Percentiles rank a stretch among this genome's conserved stretches.
These are phyloP conservation scores for Pyrocephalus nanus DNA, from an alignment of 2,797 vertebrate genomes.

Conservation along the genomic window DNA sequence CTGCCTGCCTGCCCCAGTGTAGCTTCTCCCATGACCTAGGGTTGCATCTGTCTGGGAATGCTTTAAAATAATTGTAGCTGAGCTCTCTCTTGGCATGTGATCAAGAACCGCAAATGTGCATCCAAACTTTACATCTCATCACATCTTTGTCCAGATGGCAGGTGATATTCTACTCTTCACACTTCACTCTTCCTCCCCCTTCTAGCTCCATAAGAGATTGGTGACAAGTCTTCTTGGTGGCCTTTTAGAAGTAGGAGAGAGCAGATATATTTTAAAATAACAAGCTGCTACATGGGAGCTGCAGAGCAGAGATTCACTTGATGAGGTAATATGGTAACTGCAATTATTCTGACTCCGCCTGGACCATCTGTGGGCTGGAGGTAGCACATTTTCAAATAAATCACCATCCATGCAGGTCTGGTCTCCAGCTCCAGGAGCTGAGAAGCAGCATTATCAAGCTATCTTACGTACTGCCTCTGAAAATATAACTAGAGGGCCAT, in stretches of 20 bases:
- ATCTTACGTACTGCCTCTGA: neutral
- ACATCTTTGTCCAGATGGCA: slow-evolving; percentile 68
- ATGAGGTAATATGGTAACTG: slow-evolving; percentile 48
- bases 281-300: slow-evolving; percentile 51
- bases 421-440: neutral
- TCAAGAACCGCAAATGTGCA: slow-evolving; percentile 35
- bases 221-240: slow-evolving; percentile 55
- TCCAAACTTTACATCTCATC: slow-evolving; percentile 59
- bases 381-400: slow-evolving; percentile 35
- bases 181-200: slow-evolving; percentile 64
- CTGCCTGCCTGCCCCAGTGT: neutral
- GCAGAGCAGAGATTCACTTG: slow-evolving; percentile 23
- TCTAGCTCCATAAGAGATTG: slow-evolving; percentile 30
- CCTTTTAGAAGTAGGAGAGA: slow-evolving; percentile 61
- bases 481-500: neutral
- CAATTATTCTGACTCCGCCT: slow-evolving; percentile 9
- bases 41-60: slow-evolving; percentile 5
- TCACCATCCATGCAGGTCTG: neutral
- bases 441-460: slow-evolving; percentile 2
- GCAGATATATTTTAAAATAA: slow-evolving; percentile 59
- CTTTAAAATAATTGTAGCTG: slow-evolving; percentile 29
- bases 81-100: slow-evolving; percentile 39
- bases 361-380: slow-evolving; percentile 40
- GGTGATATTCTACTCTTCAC: slow-evolving; percentile 69
- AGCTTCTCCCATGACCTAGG: neutral